These are phyloP conservation scores for Ceratotherium simum DNA, from an alignment of 2,113 vertebrate genomes.

Conservation along the genomic window DNA sequence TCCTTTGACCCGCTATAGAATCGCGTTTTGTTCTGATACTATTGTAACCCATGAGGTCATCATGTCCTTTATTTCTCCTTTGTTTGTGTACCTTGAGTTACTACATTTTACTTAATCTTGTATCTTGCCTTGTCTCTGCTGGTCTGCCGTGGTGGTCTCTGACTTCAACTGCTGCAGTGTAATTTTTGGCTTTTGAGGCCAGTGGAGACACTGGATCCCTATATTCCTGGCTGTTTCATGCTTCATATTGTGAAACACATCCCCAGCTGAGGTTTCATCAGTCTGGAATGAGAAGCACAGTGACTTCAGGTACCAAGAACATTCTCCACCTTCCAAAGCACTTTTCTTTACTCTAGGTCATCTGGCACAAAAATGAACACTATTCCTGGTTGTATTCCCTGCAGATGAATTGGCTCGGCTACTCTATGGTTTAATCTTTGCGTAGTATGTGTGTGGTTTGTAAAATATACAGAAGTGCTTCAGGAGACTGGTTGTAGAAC, in stretches of 20 bases:
- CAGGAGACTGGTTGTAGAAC: not conserved
- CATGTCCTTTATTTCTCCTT: not conserved
- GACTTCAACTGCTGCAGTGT: not conserved
- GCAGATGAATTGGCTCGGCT: not conserved
- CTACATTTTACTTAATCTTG: not conserved
- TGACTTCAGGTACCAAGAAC: not conserved
- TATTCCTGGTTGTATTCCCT: not conserved
- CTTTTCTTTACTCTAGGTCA: not conserved
- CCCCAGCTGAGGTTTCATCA: not conserved
- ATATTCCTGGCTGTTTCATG: not conserved
- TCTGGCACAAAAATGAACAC: not conserved
- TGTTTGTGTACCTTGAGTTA: not conserved
- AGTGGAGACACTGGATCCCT: not conserved
- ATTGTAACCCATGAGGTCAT: not conserved
- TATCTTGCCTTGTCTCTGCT: not conserved
- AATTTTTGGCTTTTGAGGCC: slow-evolving; percentile 7
- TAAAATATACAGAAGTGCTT: not conserved
- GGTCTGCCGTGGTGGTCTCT: not conserved
- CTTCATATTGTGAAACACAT: not conserved
- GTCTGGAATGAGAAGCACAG: fast-evolving
- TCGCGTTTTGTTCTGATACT: not conserved
- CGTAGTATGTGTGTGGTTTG: not conserved
- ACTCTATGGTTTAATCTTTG: not conserved
- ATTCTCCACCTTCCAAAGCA: not conserved
- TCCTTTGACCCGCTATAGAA: not conserved